These are phyloP conservation scores for Epinotia ramella DNA, from an alignment of 2,888 invertebrate species.

Conservation along the genomic window DNA sequence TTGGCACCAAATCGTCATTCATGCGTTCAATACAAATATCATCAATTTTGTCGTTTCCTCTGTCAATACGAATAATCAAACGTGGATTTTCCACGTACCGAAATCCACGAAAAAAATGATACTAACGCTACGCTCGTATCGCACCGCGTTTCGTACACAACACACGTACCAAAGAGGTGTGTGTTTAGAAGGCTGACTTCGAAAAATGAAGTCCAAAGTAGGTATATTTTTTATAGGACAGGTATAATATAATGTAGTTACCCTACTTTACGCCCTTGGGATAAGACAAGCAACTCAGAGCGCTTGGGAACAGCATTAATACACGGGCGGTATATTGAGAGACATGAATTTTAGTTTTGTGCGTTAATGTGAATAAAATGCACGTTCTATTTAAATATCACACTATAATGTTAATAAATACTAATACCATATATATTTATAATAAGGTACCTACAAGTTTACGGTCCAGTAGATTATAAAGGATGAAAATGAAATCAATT, in stretches of 20 bases:
- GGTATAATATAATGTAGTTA: slow-evolving; percentile 9
- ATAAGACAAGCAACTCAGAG: slow-evolving; percentile 2
- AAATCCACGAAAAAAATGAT: slow-evolving; percentile 9
- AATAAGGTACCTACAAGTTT: not conserved
- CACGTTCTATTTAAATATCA: not conserved
- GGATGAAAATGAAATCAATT: no score
- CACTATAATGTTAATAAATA: no score
- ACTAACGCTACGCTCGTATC: not conserved
- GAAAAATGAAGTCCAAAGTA: slow-evolving; percentile 33
- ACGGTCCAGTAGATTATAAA: not conserved
- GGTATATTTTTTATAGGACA: slow-evolving; percentile 32
- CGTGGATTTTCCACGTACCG: not conserved
- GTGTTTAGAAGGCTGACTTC: slow-evolving; percentile 29
- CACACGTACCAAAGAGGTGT: slow-evolving; percentile 30
- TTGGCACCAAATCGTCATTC: not conserved
- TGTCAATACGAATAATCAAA: slow-evolving; percentile 14
- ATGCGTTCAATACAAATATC: not conserved
- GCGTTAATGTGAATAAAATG: not conserved
- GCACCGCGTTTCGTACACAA: slow-evolving; percentile 9
- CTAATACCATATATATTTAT: no score
- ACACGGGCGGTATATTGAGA: slow-evolving; percentile 4
- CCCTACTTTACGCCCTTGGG: slow-evolving; percentile 8
- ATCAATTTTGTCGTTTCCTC: not conserved
- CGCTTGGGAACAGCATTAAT: slow-evolving; percentile 17
- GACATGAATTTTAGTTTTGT: slow-evolving; percentile 5